phyloP scores from a whole-genome alignment of 2,888 invertebrate genomes.

The Epirrita christyi region DNA sequence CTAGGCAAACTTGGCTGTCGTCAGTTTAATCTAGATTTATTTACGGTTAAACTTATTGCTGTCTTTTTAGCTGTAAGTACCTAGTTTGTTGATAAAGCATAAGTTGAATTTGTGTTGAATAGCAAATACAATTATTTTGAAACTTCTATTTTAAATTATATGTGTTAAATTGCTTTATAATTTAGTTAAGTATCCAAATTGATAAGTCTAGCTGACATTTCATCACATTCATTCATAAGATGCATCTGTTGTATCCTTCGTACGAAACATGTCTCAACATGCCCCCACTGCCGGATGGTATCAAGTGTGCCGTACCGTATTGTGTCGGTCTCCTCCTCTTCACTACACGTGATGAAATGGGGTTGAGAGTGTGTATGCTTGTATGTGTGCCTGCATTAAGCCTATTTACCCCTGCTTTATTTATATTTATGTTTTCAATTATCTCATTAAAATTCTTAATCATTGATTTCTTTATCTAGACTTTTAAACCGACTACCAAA shows the following conservation, averaged over 20 bases:
- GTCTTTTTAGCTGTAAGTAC: constrained; percentile 7
- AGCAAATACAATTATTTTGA: too few species aligned
- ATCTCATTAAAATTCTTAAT: too few species aligned
- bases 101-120: background rate
- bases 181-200: too few species aligned
- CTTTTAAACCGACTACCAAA: too few species aligned
- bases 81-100: constrained; percentile 14
- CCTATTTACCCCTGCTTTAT: too few species aligned
- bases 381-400: too few species aligned
- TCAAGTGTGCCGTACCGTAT: constrained; percentile 20
- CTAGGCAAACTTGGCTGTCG: constrained; percentile 37
- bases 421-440: too few species aligned
- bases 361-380: too few species aligned
- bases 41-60: constrained; percentile 18
- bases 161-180: too few species aligned
- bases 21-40: constrained; percentile 37
- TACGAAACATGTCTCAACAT: constrained; percentile 43
- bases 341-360: too few species aligned
- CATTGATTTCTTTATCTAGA: constrained; percentile 20
- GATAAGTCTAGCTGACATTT: constrained; percentile 7
- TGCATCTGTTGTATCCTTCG: constrained; percentile 22
- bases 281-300: constrained; percentile 38
- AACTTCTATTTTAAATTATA: too few species aligned
- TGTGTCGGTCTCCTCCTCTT: constrained; percentile 38
- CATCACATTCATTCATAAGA: constrained; percentile 29